Base-by-base conservation (phyloP, 2,113 vertebrate genomes). In the Anolis sagrei region DNA sequence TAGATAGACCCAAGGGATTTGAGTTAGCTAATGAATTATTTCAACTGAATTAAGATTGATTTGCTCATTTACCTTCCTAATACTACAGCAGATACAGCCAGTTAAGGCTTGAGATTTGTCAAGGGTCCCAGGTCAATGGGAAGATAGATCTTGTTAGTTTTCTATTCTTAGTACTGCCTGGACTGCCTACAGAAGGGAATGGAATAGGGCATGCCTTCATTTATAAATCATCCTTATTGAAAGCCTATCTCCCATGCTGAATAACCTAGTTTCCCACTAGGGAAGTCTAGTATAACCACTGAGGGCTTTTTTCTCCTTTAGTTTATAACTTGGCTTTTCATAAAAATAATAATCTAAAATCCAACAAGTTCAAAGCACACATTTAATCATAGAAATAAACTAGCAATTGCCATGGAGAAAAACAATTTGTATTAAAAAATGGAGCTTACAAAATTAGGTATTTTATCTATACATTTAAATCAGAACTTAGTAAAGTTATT, bases 41-140 rank as follows among this genome's bases (percentile, higher is more conserved):
- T 73, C 58, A 88, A 36, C 8, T 62, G 80, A 91, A 90, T 76
- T 61, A 87, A 83, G 87, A 84, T 21, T 70, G 29, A 74, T 93
- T 93, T 90, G 77, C 87, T 90, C 76, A 93, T 76, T 83, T 87
- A 84, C 44, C 64, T 80, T 36, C 68, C 39, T 81, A 23, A 85
- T 44, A 44, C 8, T 85, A 61, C 44, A 85, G 48, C 9, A 87
- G 68, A 80, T 82, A 51, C 25, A 70, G 1, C 44, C 73, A 89
- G 14, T 0, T 74, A 64, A 2, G 16, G 70, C 0, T 0, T 64
- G 72, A 36, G 18, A 75, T 88, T 39, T 85, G 1, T n/a, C 76
- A 51, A 73, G 25, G 72, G 19, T n/a, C 77, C 4, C 62, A 87
- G 25, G 0, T 62, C 13, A 86, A 84, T 58, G 66, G 0, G 11